These are phyloP conservation scores for Phenganax stokvisi DNA, from an alignment of 92 coral and sea anemone species.

Conservation along the genomic window DNA sequence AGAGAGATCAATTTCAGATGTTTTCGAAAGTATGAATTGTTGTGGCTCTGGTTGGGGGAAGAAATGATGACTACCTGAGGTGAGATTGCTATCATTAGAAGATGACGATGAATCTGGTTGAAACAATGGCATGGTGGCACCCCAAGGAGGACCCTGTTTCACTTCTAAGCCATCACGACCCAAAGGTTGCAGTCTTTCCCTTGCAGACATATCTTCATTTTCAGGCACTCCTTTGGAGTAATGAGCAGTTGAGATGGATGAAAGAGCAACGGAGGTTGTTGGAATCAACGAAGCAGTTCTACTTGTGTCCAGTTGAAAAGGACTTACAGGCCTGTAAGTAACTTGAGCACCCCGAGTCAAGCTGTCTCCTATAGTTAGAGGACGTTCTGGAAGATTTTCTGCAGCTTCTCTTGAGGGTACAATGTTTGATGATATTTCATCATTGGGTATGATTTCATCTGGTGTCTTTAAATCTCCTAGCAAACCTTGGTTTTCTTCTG, in stretches of 20 bases:
- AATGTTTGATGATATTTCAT: background rate
- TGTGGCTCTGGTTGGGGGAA: background rate
- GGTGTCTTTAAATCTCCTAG: background rate
- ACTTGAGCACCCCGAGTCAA: constrained; percentile 1
- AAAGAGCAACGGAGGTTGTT: background rate
- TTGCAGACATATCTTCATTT: constrained; percentile 54
- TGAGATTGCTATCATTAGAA: constrained; percentile 11
- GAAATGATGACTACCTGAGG: background rate
- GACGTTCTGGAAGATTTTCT: constrained; percentile 31
- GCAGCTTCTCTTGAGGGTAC: constrained; percentile 5
- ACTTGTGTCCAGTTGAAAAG: background rate
- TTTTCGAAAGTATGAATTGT: background rate
- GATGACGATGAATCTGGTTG: constrained; percentile 24
- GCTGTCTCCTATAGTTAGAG: constrained; percentile 34
- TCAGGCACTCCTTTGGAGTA: constrained; percentile 5
- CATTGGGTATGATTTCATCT: background rate
- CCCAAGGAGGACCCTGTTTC: constrained; percentile 55
- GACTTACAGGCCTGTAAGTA: constrained; percentile 34
- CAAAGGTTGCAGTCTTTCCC: constrained; percentile 92
- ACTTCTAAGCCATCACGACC: constrained; percentile 92
- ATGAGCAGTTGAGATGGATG: constrained; percentile 6
- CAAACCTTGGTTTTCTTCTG: background rate
- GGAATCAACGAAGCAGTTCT: constrained; percentile 16
- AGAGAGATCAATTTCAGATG: constrained; percentile 13
- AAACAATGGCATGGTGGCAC: constrained; percentile 22